A percentile compares a stretch with the other conserved stretches of the same genome.
These are phyloP conservation scores for Hyles vespertilio DNA, from an alignment of 1,140 invertebrate genomes.

Conservation along the genomic window DNA sequence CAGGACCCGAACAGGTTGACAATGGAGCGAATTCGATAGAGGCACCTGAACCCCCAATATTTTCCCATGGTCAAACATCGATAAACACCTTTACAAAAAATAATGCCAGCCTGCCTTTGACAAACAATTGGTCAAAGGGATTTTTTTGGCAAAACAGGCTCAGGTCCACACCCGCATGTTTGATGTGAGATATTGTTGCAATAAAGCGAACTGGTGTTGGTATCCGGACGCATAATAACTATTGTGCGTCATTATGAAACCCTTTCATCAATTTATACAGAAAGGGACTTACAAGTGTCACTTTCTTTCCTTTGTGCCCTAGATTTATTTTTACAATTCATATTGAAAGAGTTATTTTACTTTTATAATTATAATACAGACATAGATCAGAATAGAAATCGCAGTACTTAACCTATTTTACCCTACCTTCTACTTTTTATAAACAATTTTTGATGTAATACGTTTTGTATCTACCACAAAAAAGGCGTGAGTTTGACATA, in stretches of 20 bases:
- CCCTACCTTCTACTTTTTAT: no score
- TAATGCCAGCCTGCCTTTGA: constrained; percentile 47
- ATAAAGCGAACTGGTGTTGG: constrained; percentile 59
- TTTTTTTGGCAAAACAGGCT: constrained; percentile 66
- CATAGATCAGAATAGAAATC: not conserved
- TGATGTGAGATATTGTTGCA: constrained; percentile 51
- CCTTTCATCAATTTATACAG: constrained; percentile 67
- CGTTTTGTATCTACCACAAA: no score
- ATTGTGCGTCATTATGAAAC: constrained; percentile 66
- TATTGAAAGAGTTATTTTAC: not conserved
- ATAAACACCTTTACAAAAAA: constrained; percentile 70
- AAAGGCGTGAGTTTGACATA: no score
- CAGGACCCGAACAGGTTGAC: constrained; percentile 50
- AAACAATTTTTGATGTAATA: no score
- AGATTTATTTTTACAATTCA: constrained; percentile 10
- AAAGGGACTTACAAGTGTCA: constrained; percentile 71
- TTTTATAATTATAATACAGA: not conserved
- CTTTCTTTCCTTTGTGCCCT: constrained; percentile 40
- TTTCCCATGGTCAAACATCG: constrained; percentile 71
- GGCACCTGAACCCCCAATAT: constrained; percentile 69
- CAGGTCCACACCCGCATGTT: constrained; percentile 54
- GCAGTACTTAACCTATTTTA: not conserved
- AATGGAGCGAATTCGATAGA: constrained; percentile 51
- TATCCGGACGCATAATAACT: constrained; percentile 63
- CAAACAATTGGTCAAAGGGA: constrained; percentile 71